Conservation (phyloP, 23 tunicate genomes). For the Aplidium turbinatum region DNA sequence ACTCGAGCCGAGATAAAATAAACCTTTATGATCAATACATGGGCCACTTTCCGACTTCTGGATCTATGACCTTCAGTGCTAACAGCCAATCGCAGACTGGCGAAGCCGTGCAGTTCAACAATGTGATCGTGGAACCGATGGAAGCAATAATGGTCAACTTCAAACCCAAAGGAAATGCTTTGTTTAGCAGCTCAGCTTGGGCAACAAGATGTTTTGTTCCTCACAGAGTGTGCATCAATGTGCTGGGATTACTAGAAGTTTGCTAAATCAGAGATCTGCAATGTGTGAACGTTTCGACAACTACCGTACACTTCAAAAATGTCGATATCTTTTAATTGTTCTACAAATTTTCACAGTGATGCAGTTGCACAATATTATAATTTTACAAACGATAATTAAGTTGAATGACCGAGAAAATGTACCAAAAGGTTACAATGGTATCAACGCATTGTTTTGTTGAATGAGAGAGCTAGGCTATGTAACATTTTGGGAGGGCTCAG, state of each 20-base stretch:
- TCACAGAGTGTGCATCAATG: conserved; percentile 66
- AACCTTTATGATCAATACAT: neutral
- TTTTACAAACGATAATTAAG: neutral
- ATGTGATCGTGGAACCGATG: neutral
- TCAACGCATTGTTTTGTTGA: no score
- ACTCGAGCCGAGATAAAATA: neutral
- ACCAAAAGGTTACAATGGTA: no score
- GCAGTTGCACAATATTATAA: neutral
- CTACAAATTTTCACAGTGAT: no score
- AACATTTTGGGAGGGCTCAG: no score
- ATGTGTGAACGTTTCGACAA: no score
- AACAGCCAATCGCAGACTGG: neutral
- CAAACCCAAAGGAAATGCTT: conserved; percentile 7
- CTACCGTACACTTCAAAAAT: no score
- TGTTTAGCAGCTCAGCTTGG: conserved; percentile 24
- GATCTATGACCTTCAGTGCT: conserved; percentile 23
- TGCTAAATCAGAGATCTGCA: no score
- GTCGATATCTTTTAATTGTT: no score
- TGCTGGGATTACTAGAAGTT: conserved; percentile 48
- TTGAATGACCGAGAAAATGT: no score
- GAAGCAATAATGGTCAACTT: conserved; percentile 40
- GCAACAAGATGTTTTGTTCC: conserved; percentile 48
- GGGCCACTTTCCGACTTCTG: conserved; percentile 22
- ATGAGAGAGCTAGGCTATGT: no score
- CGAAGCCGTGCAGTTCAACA: neutral